These are phyloP conservation scores for Proisotoma minuta DNA, from an alignment of 2,888 invertebrate genomes.

Conservation along the genomic window DNA sequence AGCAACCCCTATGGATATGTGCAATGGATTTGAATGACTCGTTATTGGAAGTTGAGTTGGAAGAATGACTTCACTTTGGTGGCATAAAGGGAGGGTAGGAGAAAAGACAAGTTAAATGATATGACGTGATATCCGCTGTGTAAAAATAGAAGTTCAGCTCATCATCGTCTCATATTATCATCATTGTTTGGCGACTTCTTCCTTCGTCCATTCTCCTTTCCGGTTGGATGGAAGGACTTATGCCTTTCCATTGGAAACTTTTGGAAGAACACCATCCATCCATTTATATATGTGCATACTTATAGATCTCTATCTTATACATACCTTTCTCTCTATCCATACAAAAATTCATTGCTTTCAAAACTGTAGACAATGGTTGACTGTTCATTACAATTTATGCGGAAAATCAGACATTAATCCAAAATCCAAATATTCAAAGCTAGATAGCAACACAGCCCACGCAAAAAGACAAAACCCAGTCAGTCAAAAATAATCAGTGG, in stretches of 20 bases:
- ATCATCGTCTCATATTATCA: not conserved
- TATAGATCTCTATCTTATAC: not conserved
- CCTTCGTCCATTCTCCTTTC: not conserved
- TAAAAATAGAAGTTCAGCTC: not conserved
- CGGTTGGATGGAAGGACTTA: not conserved
- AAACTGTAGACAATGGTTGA: not conserved
- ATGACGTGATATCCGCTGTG: not conserved
- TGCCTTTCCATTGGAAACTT: conserved; percentile 7
- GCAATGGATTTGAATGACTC: not conserved
- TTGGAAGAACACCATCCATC: not conserved
- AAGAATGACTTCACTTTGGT: not conserved
- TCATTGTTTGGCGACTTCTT: conserved; percentile 10
- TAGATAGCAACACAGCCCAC: no score
- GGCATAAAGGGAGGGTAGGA: not conserved
- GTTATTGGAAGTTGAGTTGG: not conserved
- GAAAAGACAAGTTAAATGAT: not conserved
- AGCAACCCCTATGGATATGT: not conserved
- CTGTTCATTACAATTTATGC: not conserved
- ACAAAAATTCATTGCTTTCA: not conserved
- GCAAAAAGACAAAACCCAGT: no score
- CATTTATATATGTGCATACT: not conserved
- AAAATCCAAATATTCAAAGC: no score
- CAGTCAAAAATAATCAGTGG: no score
- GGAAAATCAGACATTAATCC: no score
- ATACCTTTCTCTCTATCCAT: not conserved